Base-by-base conservation (phyloP, 1,140 invertebrate species). In the Cydia fagiglandana region DNA sequence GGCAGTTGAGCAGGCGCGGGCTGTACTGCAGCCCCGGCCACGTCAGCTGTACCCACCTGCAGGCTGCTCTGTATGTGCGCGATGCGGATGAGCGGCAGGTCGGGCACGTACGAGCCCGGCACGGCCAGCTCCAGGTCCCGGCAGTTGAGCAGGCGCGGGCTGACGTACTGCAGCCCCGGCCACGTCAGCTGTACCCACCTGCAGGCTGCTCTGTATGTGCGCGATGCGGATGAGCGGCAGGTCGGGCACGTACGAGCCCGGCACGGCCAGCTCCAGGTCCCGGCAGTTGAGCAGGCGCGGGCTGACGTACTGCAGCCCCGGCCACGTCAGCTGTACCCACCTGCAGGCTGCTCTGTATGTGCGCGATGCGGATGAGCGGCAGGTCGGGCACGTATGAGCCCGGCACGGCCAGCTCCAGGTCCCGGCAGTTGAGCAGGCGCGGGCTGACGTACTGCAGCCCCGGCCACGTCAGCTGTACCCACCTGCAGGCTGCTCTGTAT, bases 351-450 rank as follows among this genome's bases (percentile, higher is more conserved):
- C 96, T 97, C 85, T 99, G 96, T 81, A 99, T 98, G 83, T 96
- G 95, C 9, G 96, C 95, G 75, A 99, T 99, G 75, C 96, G 94
- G 66, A 99, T 97, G 15, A 99, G 93, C 6, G 96, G 95, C 84
- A 97, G 96, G 73, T 96, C 97, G 7, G 98, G 98, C 84, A 96
- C 96, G 90, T 99, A 99, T 13, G 97, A 98, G 9, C 99, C 99
- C 1, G 97, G 97, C 3, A 99, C 98, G 3, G 98, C 98, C 20
- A 99, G 91, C 90, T 99, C 98, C 73, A 99, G 93, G 91, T 99
- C 98, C 75, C 96, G 94, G 89, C 98, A 99, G 68, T 95, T 94
- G 50, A 98, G 94, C 73, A 99, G 93, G 82, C 98, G 97, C 5
- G 98, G 98, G 70, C 98, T 98, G 4, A 99, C 99, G 90, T 99